These are phyloP conservation scores for Picus viridis DNA, from an alignment of 2,797 vertebrate species.

Conservation along the genomic window DNA sequence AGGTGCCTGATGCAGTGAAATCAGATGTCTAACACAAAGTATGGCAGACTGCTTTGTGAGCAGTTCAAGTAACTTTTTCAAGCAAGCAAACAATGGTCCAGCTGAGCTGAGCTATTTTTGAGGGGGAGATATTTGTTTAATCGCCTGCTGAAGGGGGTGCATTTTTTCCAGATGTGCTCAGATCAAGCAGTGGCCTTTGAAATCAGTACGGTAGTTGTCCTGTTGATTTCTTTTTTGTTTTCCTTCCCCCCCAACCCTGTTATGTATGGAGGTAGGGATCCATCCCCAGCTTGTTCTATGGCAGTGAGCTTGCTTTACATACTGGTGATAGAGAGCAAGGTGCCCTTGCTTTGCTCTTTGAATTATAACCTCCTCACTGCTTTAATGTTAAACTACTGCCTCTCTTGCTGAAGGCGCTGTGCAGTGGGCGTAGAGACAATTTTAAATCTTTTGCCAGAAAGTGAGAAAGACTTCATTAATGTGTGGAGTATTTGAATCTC, in stretches of 20 bases:
- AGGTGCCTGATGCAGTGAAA: background rate
- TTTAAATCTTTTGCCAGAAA: constrained; percentile 14
- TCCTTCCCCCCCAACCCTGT: background rate
- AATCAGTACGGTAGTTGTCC: background rate
- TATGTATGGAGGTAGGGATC: background rate
- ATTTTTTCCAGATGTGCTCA: background rate
- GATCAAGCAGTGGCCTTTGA: background rate
- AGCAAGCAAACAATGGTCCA: constrained; percentile 22
- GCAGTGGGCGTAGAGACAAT: background rate
- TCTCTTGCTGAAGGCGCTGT: constrained; percentile 6
- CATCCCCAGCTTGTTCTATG: background rate
- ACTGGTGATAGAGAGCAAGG: background rate
- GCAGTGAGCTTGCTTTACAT: background rate
- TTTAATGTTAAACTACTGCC: constrained; percentile 31
- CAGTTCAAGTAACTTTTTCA: background rate
- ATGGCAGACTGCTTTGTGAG: constrained; percentile 7
- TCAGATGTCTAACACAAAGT: background rate
- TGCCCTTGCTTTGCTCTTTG: constrained; percentile 41
- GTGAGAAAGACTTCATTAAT: background rate
- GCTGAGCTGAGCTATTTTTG: constrained; percentile 37
- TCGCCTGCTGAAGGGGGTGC: background rate
- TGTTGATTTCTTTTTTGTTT: background rate
- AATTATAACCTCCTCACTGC: background rate
- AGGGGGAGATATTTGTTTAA: constrained; percentile 24
- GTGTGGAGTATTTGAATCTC: constrained; percentile 8